These are phyloP conservation scores for Marmota flaviventris DNA, from an alignment of 2,113 vertebrate species.

Conservation along the genomic window DNA sequence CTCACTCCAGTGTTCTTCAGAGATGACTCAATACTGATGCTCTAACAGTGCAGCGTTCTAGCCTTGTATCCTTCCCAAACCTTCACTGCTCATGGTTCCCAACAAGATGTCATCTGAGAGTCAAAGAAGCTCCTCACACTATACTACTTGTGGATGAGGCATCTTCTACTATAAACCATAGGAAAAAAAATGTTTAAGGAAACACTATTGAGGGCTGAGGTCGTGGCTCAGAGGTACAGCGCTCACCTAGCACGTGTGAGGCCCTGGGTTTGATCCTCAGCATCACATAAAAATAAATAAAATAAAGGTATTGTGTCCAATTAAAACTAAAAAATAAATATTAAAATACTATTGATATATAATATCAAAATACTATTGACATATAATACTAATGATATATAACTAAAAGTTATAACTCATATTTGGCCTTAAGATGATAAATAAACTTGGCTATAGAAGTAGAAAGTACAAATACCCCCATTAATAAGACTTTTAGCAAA, in stretches of 20 bases:
- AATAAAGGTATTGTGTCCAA: too few species aligned
- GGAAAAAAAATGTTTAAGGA: too few species aligned
- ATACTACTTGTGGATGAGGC: background rate
- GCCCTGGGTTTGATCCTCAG: too few species aligned
- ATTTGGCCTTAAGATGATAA: background rate
- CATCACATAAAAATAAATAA: too few species aligned
- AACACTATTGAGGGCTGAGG: too few species aligned
- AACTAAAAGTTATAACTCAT: background rate
- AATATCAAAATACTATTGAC: background rate
- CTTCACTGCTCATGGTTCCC: background rate
- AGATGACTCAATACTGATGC: background rate
- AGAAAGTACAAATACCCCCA: constrained; percentile 12
- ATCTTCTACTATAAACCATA: background rate
- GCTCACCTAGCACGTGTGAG: too few species aligned
- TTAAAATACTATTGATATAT: too few species aligned
- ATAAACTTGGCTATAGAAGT: constrained; percentile 10
- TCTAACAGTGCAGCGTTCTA: background rate
- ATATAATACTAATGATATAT: background rate
- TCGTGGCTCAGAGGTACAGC: too few species aligned
- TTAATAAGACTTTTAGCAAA: background rate
- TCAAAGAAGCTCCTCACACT: constrained; percentile 25
- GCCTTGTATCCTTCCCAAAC: background rate
- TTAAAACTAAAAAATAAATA: too few species aligned
- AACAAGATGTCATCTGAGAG: background rate
- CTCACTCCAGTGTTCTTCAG: background rate